phyloP scores from a whole-genome alignment of 1,140 invertebrate species.

The Camponotus pennsylvanicus region DNA sequence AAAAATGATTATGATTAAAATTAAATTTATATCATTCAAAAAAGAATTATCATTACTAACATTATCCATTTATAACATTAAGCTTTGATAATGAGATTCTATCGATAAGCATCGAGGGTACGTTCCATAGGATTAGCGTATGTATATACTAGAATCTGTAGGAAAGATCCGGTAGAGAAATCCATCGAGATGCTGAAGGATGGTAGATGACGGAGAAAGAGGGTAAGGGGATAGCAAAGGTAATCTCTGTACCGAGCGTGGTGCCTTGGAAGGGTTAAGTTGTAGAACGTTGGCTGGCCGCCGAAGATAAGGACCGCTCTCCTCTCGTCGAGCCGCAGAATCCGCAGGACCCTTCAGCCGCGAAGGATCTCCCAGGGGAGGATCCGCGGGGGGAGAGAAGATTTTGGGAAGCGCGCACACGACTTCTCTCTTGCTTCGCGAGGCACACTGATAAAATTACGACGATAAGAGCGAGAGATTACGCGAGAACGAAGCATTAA shows the following conservation, averaged over 20 bases:
- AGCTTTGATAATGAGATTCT: conserved; percentile 21
- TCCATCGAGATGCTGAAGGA: conserved; percentile 20
- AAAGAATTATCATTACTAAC: neutral
- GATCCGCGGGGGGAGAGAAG: conserved; percentile 57
- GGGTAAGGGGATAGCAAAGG: conserved; percentile 63
- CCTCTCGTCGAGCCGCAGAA: conserved; percentile 80
- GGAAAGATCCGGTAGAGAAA: neutral
- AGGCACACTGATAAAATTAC: conserved; percentile 56
- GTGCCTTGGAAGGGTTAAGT: conserved; percentile 83
- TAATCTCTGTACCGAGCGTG: conserved; percentile 79
- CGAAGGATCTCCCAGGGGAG: conserved; percentile 68
- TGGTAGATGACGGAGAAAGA: neutral
- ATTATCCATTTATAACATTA: neutral
- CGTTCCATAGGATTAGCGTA: conserved; percentile 29
- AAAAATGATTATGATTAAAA: too few relatives aligned
- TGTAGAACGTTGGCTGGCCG: conserved; percentile 83
- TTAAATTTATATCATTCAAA: too few relatives aligned
- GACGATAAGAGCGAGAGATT: conserved; percentile 30
- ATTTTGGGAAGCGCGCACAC: conserved; percentile 46
- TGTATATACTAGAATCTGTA: conserved; percentile 48
- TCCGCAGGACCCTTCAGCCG: conserved; percentile 76
- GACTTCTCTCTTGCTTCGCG: conserved; percentile 44
- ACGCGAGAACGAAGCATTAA: conserved; percentile 22
- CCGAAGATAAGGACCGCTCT: conserved; percentile 81
- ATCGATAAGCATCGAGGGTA: conserved; percentile 16